These are phyloP conservation scores for Agrochola lychnidis DNA, from an alignment of 2,888 invertebrate genomes.

Conservation along the genomic window DNA sequence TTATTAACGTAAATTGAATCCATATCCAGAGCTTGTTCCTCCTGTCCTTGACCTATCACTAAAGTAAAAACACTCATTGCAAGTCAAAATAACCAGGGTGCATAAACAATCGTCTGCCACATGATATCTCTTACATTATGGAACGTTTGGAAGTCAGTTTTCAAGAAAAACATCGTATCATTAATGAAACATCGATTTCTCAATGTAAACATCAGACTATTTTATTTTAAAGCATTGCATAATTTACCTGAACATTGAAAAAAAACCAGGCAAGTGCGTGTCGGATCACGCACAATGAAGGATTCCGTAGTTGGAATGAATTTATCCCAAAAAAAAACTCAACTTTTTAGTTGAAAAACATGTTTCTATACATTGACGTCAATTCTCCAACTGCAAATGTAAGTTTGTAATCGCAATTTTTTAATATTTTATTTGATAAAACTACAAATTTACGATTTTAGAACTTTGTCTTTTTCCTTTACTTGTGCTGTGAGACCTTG, in stretches of 20 bases:
- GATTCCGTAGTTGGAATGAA: no score
- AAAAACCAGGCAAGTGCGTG: no score
- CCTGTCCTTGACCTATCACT: conserved; percentile 23
- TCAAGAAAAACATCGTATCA: conserved; percentile 15
- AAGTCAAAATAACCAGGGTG: conserved; percentile 47
- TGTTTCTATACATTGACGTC: no score
- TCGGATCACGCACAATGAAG: no score
- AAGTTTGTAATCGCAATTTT: no score
- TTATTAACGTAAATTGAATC: background rate
- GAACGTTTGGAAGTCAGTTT: conserved; percentile 15
- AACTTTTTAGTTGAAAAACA: no score
- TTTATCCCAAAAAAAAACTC: no score
- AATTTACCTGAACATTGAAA: background rate
- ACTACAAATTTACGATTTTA: no score
- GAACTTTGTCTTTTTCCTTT: no score
- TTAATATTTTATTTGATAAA: no score
- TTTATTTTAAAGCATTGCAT: conserved; percentile 20
- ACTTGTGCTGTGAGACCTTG: no score
- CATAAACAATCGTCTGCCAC: conserved; percentile 34
- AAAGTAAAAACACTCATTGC: conserved; percentile 34
- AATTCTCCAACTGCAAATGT: no score
- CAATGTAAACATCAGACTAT: conserved; percentile 6
- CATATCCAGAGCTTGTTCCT: background rate
- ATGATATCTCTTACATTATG: conserved; percentile 35
- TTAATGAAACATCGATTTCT: conserved; percentile 24